phyloP scores from a whole-genome alignment of 2,797 vertebrate species.

The Hoplostethus mediterraneus region DNA sequence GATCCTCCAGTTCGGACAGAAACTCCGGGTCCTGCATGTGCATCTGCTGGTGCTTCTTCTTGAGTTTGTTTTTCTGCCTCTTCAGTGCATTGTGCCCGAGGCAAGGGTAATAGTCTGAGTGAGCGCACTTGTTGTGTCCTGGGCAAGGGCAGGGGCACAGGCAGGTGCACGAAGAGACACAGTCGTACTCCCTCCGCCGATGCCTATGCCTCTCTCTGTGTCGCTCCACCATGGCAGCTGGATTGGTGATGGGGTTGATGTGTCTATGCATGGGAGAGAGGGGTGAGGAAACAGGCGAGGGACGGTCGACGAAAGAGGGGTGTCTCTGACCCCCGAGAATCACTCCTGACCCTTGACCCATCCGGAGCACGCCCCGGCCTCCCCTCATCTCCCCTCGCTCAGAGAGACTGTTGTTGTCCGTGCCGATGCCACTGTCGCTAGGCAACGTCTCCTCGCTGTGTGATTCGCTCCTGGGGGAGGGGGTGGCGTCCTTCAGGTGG shows the following conservation, averaged over 20 bases:
- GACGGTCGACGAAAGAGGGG: constrained; percentile 83
- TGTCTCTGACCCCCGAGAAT: constrained; percentile 71
- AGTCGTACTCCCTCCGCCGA: constrained; percentile 90
- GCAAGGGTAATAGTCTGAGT: constrained; percentile 73
- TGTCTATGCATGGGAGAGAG: constrained; percentile 70
- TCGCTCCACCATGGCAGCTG: constrained; percentile 64
- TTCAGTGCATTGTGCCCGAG: constrained; percentile 92
- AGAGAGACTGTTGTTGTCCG: constrained; percentile 93
- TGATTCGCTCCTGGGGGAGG: constrained; percentile 93
- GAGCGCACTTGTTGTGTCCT: constrained; percentile 75
- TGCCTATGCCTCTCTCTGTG: constrained; percentile 94
- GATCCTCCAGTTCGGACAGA: constrained; percentile 92
- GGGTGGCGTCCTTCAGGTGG: constrained; percentile 93
- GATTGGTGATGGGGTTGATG: constrained; percentile 69
- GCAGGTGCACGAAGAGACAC: constrained; percentile 74
- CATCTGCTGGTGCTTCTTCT: constrained; percentile 96
- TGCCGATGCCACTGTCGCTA: constrained; percentile 94
- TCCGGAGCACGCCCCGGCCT: constrained; percentile 64
- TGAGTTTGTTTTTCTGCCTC: constrained; percentile 94
- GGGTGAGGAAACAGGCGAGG: constrained; percentile 79
- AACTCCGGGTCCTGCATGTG: constrained; percentile 94
- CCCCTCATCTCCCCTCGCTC: constrained; percentile 90
- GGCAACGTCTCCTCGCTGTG: constrained; percentile 94
- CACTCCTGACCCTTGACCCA: constrained; percentile 67
- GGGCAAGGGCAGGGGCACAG: constrained; percentile 72